These are phyloP conservation scores for Podarcis siculus DNA, from an alignment of 2,797 vertebrate genomes.

Conservation along the genomic window DNA sequence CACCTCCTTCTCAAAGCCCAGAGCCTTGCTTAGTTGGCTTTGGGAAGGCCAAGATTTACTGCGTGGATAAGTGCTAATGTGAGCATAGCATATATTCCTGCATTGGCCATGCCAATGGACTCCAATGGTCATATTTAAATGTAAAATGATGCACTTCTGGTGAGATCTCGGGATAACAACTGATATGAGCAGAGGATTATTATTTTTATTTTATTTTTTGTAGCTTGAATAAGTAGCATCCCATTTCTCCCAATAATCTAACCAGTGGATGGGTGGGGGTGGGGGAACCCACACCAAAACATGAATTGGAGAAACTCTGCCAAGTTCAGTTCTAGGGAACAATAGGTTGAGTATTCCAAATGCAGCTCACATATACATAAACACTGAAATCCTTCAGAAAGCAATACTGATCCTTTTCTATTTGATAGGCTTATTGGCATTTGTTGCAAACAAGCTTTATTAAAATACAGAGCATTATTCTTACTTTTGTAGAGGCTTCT, in stretches of 20 bases:
- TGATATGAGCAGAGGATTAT: background rate
- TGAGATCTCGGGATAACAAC: background rate
- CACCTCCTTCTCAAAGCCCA: no score
- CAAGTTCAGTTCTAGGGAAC: background rate
- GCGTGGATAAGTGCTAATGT: background rate
- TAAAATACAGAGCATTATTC: constrained; percentile 64
- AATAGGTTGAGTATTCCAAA: background rate
- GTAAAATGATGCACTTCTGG: background rate
- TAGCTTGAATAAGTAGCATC: background rate
- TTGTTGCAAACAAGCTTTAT: constrained; percentile 65
- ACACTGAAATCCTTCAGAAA: constrained; percentile 1
- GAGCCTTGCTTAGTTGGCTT: no score
- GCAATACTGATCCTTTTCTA: constrained; percentile 41
- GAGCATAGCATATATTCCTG: background rate
- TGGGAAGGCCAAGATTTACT: no score
- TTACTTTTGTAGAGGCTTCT: constrained; percentile 59
- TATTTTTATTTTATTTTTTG: background rate
- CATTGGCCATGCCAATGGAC: background rate
- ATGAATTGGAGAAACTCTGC: background rate
- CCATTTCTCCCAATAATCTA: background rate
- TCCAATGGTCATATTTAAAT: background rate
- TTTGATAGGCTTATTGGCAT: constrained; percentile 50
- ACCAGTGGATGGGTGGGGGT: background rate
- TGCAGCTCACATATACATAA: constrained; percentile 38
- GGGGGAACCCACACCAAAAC: background rate